Base-by-base conservation (phyloP, 1,140 invertebrate species). In the Psilanteris sp. region DNA sequence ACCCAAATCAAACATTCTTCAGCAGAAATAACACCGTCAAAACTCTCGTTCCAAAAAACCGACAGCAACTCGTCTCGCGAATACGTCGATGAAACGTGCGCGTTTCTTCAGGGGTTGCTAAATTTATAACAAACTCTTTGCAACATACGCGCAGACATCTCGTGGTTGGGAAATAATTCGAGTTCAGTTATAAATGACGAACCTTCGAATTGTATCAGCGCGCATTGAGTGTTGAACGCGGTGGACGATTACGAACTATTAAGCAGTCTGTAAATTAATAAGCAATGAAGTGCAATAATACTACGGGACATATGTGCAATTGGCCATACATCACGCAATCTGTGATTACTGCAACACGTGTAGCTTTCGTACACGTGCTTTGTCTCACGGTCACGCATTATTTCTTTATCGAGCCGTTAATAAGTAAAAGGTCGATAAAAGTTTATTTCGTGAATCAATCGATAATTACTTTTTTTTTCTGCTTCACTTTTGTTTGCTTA, bases 291-390 rank as follows among this genome's bases (percentile, higher is more conserved):
- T 8, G 26, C 6, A 55, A 46, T 13, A 55, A 11, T 16, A 31
- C 3, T 11, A 24, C 37, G 18, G 14, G 36, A 52, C 61, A 36
- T 44, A 26, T 34, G 11, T 66, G 29, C 62, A 66, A 43, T 66
- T 66, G 39, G 6, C 14, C 9, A 32, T 37, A 43, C 27, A 55
- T 67, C 39, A 31, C 11, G 50, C 32, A 67, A 55, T 67, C 50
- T 55, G 14, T 44, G 48, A 67, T 67, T 54, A 67, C 43, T 29
- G 15, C 32, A 55, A 54, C 48, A 67, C 61, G 61, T 43, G 61
- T 54, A 54, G 37, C 27, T 66, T 66, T 54, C 27, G 37, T 37
- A 54, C 61, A 54, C 61, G 48, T 54, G 61, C 46, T 66, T 36
- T 13, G 48, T 39, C 29, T 66, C 61, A 66, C 52, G 64, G 52